Percentiles rank a stretch among this genome's conserved stretches.
phyloP scores from a whole-genome alignment of 2,113 vertebrate species.

The Trematocara variabile region DNA sequence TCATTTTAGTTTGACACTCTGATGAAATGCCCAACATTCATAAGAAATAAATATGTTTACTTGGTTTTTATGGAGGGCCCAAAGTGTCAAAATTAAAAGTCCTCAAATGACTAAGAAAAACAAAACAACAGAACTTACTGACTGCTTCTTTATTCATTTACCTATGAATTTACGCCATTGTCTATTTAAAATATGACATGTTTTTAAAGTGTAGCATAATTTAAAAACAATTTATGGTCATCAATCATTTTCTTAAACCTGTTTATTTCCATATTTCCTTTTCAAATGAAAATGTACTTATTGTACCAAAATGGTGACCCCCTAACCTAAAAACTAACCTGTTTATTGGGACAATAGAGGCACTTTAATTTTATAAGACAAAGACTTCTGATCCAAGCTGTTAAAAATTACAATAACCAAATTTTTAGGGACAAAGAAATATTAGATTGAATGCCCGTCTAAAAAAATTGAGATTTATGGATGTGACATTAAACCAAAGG shows the following conservation, averaged over 20 bases:
- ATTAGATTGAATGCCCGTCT: not conserved
- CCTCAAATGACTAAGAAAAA: not conserved
- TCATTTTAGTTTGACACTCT: not conserved
- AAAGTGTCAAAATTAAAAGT: not conserved
- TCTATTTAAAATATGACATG: not conserved
- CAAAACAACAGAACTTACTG: not conserved
- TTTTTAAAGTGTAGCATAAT: not conserved
- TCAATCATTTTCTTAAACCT: not conserved
- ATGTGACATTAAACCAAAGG: not conserved
- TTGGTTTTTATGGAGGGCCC: not conserved
- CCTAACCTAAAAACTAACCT: not conserved
- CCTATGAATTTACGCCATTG: not conserved
- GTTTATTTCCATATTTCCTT: not conserved
- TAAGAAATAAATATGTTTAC: not conserved
- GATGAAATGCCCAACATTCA: not conserved
- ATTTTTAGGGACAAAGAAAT: not conserved
- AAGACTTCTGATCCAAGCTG: not conserved
- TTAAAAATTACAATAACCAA: not conserved
- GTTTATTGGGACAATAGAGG: not conserved
- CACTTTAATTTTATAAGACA: not conserved
- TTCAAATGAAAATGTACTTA: not conserved
- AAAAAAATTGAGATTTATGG: not conserved
- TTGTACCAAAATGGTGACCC: not conserved
- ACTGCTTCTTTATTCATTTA: not conserved
- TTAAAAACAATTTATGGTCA: not conserved